These are phyloP conservation scores for Poecile montanus DNA, from an alignment of 2,797 vertebrate genomes.

Conservation along the genomic window DNA sequence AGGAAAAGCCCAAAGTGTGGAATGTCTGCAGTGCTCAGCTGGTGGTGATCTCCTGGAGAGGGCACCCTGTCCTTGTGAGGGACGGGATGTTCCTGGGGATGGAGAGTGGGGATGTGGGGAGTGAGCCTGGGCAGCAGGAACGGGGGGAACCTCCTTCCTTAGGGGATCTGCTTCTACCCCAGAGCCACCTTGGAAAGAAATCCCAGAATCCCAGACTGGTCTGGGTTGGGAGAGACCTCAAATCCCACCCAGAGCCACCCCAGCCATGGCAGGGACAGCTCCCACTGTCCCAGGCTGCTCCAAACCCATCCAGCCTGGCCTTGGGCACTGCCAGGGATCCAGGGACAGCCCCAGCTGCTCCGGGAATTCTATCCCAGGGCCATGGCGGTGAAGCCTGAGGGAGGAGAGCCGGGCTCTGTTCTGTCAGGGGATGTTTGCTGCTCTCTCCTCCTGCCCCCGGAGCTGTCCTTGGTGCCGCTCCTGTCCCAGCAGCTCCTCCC, in stretches of 20 bases:
- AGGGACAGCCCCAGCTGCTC: background rate
- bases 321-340: background rate
- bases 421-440: no score
- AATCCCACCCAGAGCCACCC: rapidly evolving
- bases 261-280: background rate
- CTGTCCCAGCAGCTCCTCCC: no score
- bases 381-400: no score
- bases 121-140: background rate
- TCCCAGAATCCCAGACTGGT: background rate
- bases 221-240: rapidly evolving
- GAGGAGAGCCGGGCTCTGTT: no score
- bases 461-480: no score
- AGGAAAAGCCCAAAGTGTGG: background rate
- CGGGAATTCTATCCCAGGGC: background rate
- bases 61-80: rapidly evolving
- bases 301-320: background rate
- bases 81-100: background rate
- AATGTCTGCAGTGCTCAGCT: rapidly evolving
- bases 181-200: rapidly evolving
- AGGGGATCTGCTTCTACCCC: background rate
- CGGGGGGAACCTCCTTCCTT: background rate
- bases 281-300: background rate
- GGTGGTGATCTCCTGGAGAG: rapidly evolving
- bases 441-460: no score
- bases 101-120: rapidly evolving